Base-by-base conservation (phyloP, 2,888 invertebrate species). In the Micropterix aruncella region DNA sequence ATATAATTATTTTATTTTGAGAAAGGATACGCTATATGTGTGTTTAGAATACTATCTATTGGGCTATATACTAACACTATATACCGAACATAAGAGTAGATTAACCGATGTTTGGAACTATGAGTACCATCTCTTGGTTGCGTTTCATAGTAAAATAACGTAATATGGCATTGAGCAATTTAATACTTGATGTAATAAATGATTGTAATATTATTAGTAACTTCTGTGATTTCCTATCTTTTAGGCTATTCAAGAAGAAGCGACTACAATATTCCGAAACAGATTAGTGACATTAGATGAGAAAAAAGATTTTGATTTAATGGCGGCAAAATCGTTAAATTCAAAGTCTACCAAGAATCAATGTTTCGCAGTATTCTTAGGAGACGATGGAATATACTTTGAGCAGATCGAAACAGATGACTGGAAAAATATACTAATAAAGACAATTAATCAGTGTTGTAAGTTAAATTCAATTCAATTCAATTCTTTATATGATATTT, bases 181-280 rank as follows among this genome's bases (percentile, higher is more conserved):
- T 40, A 16, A 16, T 40, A 40, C 5, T 40, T 7, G 19, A 19
- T 18, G 19, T 12, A 19, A 7, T 41, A 7, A 19, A 3, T 19
- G n/a, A 19, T 19, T 19, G 7, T 18, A n/a, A 14, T 19, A 12
- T 19, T 18, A 27, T 19, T 19, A 41, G 5, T 41, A 19, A 3
- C 4, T 37, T 18, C 27, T 16, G 17, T 18, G 16, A 18, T 42
- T 36, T 44, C 39, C 14, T 57, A 48, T 51, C 46, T 56, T 60
- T 19, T 59, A 87, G 80, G 78, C 82, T 2, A 69, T 87, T 52
- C 65, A 75, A 19, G 79, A 88, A 52, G 92, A 93, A 72, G 80
- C 83, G 1, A 65, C 77, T 46, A 68, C 80, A 47, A 72, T 85
- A 56, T 92, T 93, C 61, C 72, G 77, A 51, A 86, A 90, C 57